Percentiles rank a stretch among this genome's conserved stretches.
Evolutionary conservation across 2,888 invertebrate species (phyloP).

Genomic region (Caenorhabditis wallacei): DNA sequence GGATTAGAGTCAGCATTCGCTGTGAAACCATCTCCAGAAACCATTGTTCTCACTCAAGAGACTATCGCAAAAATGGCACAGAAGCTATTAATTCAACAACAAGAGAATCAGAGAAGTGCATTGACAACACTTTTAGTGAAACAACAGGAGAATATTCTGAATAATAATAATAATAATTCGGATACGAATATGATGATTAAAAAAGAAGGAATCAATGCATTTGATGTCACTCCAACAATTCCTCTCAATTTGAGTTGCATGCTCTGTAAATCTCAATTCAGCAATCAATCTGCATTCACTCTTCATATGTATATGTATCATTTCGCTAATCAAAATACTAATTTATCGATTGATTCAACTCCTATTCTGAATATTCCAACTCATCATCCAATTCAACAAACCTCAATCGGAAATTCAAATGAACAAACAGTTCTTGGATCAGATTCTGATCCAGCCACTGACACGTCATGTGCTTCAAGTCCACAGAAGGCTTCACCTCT

Average conservation of each 20-base stretch:
- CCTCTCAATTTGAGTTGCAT: constrained; percentile 62
- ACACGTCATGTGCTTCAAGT: constrained; percentile 74
- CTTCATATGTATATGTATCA: constrained; percentile 70
- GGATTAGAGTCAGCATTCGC: constrained; percentile 29
- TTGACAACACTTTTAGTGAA: constrained; percentile 48
- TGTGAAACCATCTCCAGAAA: constrained; percentile 25
- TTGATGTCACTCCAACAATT: constrained; percentile 4
- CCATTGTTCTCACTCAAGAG: constrained; percentile 56
- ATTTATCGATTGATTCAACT: constrained; percentile 54
- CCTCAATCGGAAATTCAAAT: neutral
- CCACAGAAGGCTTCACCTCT: constrained; percentile 73
- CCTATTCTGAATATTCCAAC: constrained; percentile 55
- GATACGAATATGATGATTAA: constrained; percentile 9
- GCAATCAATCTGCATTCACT: constrained; percentile 63
- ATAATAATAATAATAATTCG: constrained; percentile 44
- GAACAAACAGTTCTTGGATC: constrained; percentile 28
- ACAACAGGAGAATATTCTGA: constrained; percentile 44
- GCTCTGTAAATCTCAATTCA: constrained; percentile 72
- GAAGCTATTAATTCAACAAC: constrained; percentile 43
- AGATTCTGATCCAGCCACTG: constrained; percentile 72
- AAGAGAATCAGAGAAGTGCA: constrained; percentile 53
- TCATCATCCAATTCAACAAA: constrained; percentile 54
- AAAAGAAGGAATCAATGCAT: constrained; percentile 15
- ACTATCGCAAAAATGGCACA: constrained; percentile 66
- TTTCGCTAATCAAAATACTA: constrained; percentile 50